phyloP scores from a whole-genome alignment of 2,888 invertebrate genomes.

The Drosophila stalkeri region DNA sequence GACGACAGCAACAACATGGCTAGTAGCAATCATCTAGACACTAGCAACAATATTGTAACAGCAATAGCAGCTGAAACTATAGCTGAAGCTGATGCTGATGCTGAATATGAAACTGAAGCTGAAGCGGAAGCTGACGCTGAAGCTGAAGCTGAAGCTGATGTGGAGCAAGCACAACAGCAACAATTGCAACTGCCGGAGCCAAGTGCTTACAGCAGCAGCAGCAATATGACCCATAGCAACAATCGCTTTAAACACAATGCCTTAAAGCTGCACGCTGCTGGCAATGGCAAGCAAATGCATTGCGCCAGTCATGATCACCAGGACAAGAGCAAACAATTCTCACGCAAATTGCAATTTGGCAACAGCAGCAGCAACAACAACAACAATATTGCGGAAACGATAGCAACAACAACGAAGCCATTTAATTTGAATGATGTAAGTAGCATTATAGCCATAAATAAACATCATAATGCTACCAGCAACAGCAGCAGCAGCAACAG shows the following conservation, averaged over 20 bases:
- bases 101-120: not conserved
- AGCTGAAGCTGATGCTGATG: not conserved
- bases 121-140: not conserved
- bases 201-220: slow-evolving; percentile 9
- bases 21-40: slow-evolving; percentile 14
- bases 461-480: slow-evolving; percentile 68
- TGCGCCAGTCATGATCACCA: slow-evolving; percentile 30
- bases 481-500: slow-evolving; percentile 35
- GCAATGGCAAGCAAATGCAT: slow-evolving; percentile 35
- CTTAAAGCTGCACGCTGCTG: slow-evolving; percentile 54
- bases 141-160: not conserved
- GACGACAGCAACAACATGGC: slow-evolving; percentile 26
- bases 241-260: slow-evolving; percentile 59
- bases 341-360: slow-evolving; percentile 45
- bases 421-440: slow-evolving; percentile 78
- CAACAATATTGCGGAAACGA: slow-evolving; percentile 31
- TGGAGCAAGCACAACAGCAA: slow-evolving; percentile 15
- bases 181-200: slow-evolving; percentile 16
- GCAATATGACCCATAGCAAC: slow-evolving; percentile 29
- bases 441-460: slow-evolving; percentile 66
- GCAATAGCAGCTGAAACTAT: slow-evolving; percentile 8
- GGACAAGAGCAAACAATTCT: slow-evolving; percentile 37
- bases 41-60: slow-evolving; percentile 8
- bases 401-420: slow-evolving; percentile 51
- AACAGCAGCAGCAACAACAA: slow-evolving; percentile 31